Conservation (phyloP, 2,888 invertebrate species). For the Diplolepis rosae region DNA sequence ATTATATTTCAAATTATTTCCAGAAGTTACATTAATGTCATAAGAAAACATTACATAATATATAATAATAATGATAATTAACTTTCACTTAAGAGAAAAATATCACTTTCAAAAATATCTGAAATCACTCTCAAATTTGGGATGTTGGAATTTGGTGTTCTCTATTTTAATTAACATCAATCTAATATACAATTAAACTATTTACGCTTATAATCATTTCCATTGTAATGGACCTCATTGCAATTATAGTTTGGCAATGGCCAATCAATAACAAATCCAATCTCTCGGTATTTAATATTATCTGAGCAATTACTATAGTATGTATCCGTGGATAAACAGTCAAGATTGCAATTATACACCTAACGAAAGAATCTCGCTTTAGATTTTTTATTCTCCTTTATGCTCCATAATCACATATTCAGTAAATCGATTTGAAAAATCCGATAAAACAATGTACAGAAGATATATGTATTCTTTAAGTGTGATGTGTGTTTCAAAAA, state of each 20-base stretch:
- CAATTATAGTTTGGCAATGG: constrained; percentile 12
- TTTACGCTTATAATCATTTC: constrained; percentile 2
- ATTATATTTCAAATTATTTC: too few relatives aligned
- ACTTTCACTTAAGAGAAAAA: too few relatives aligned
- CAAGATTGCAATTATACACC: background rate
- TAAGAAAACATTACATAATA: too few relatives aligned
- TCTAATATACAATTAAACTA: too few relatives aligned
- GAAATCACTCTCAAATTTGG: too few relatives aligned
- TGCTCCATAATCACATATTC: constrained; percentile 6
- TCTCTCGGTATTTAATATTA: constrained; percentile 1
- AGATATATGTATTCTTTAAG: too few relatives aligned
- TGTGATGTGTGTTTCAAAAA: too few relatives aligned
- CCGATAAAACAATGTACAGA: background rate
- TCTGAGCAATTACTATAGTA: constrained; percentile 3
- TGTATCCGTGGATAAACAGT: constrained; percentile 6
- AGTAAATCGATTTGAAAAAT: background rate
- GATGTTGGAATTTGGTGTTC: too few relatives aligned
- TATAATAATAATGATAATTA: too few relatives aligned
- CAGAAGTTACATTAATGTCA: too few relatives aligned
- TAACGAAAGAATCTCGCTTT: background rate
- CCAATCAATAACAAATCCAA: background rate
- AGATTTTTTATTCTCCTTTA: constrained; percentile 9
- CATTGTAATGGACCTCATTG: background rate
- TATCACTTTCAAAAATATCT: too few relatives aligned
- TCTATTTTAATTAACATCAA: too few relatives aligned